These are phyloP conservation scores for Nerophis ophidion DNA, from an alignment of 2,113 vertebrate genomes.

Conservation along the genomic window DNA sequence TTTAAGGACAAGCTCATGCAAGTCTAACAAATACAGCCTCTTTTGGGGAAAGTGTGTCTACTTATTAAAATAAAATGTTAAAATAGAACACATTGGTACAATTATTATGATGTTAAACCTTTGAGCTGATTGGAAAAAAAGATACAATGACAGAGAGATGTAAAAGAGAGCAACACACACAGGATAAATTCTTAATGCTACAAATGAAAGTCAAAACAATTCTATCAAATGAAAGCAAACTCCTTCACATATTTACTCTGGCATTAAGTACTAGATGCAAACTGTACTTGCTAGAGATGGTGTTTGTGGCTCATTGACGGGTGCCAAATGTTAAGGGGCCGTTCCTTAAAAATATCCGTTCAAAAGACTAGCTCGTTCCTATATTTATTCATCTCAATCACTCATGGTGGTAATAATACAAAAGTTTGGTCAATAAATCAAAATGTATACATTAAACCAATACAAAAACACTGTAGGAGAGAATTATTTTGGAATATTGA, in stretches of 20 bases:
- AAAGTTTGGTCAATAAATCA: too few species aligned
- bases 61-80: not conserved
- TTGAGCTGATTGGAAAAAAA: conserved; percentile 15
- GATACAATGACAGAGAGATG: conserved; percentile 36
- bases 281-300: not conserved
- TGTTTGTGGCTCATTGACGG: too few species aligned
- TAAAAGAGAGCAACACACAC: conserved; percentile 32
- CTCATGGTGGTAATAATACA: too few species aligned
- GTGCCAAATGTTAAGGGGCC: too few species aligned
- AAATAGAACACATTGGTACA: not conserved
- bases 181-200: conserved; percentile 22
- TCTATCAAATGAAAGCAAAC: too few species aligned
- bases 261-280: not conserved
- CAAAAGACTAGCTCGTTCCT: too few species aligned
- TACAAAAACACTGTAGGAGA: too few species aligned
- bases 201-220: conserved; percentile 41
- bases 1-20: not conserved
- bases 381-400: too few species aligned
- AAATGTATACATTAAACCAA: too few species aligned
- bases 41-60: not conserved
- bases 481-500: too few species aligned
- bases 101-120: not conserved
- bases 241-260: not conserved
- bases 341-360: too few species aligned
- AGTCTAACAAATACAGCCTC: not conserved